A percentile compares a stretch with the other conserved stretches of the same genome.
phyloP scores from a whole-genome alignment of 1,140 invertebrate genomes.

The Drosophila sucinea region DNA sequence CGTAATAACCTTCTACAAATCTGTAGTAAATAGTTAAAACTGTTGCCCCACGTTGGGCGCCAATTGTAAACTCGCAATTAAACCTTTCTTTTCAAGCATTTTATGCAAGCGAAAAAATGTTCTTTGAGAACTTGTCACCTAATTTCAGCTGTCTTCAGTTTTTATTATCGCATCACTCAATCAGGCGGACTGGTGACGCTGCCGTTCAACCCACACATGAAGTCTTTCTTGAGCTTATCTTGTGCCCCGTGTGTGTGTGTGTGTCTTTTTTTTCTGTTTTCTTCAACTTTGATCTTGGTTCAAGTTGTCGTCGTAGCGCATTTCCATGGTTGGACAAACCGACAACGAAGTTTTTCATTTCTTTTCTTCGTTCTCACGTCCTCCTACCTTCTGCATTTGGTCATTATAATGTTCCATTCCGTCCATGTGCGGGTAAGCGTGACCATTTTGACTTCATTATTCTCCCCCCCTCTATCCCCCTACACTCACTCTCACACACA shows the following conservation, averaged over 20 bases:
- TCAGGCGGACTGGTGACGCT: constrained; percentile 31
- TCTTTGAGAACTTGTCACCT: constrained; percentile 10
- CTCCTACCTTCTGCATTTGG: constrained; percentile 23
- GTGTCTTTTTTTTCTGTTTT: neutral
- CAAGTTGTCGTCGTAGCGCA: constrained; percentile 23
- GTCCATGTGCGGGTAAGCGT: constrained; percentile 71
- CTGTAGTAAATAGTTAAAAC: too few relatives aligned
- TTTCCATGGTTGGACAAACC: constrained; percentile 68
- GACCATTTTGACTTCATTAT: constrained; percentile 78
- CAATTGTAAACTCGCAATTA: neutral
- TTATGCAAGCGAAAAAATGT: neutral
- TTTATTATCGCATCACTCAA: constrained; percentile 61
- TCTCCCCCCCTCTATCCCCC: neutral
- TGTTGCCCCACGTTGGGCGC: neutral
- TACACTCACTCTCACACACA: neutral
- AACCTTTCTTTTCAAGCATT: neutral
- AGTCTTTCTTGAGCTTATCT: neutral
- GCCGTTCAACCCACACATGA: constrained; percentile 13
- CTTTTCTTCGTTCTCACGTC: constrained; percentile 60
- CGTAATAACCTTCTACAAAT: neutral
- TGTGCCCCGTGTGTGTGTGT: neutral
- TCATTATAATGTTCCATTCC: constrained; percentile 58
- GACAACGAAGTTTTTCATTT: constrained; percentile 21
- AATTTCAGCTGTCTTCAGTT: constrained; percentile 48
- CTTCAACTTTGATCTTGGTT: constrained; percentile 33